Evolutionary conservation across 2,888 invertebrate species (phyloP).

Genomic region (Cephus sareptanus): DNA sequence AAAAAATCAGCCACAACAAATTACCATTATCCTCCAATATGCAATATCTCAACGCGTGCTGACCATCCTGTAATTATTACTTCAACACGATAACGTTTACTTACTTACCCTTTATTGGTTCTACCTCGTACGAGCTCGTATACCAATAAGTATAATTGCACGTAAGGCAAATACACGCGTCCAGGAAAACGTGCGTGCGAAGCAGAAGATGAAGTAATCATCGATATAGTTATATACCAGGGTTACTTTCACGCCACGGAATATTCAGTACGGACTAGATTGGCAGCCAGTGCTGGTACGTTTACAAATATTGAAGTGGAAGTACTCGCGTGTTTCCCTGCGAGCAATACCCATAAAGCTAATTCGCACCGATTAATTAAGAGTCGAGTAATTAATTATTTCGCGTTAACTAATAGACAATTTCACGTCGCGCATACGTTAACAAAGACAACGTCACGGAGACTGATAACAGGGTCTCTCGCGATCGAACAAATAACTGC

Average conservation of each 20-base stretch:
- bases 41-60: neutral
- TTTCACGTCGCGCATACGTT: neutral
- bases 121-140: neutral
- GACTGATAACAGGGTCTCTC: too few species aligned
- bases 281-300: neutral
- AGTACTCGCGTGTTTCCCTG: neutral
- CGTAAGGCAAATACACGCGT: neutral
- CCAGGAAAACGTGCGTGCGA: neutral
- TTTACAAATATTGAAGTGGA: neutral
- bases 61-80: neutral
- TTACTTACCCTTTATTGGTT: neutral
- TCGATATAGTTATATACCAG: neutral
- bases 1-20: neutral
- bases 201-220: neutral
- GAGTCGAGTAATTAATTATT: conserved; percentile 13
- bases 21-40: neutral
- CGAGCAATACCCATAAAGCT: neutral
- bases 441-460: too few species aligned
- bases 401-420: conserved; percentile 4
- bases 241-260: neutral
- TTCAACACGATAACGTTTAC: neutral
- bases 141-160: neutral
- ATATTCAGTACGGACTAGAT: neutral
- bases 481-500: too few species aligned
- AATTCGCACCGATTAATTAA: conserved; percentile 9